Base-by-base conservation (phyloP, 2,888 invertebrate genomes). In the Spicauda simplicius region DNA sequence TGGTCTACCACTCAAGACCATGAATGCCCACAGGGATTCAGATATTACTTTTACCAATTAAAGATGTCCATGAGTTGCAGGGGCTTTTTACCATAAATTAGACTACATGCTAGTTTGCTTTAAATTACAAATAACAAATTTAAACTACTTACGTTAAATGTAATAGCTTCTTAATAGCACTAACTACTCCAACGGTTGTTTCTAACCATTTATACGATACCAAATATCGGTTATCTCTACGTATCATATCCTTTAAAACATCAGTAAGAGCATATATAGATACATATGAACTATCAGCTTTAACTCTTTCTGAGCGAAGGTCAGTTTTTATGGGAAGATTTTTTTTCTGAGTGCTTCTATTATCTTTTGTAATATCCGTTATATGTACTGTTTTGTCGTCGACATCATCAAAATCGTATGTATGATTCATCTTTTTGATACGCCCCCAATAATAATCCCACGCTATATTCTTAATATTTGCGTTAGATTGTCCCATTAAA, bases 161-260 rank as follows among this genome's bases (percentile, higher is more conserved):
- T 2, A 74, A 68, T 5, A 91, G 64, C 71, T 87, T 91, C 0
- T 71, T 62, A 8, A 90, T 66, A 0, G 84, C 86, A 0, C 86
- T 73, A 56, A 80, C 80, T 18, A 91, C 73, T 37, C 89, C 83
- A 0, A 91, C 86, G 0, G 90, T 78, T 0, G 86, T 83, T 0
- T 77, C 74, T 4, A 91, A 70, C 91, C 91, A 92, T 70, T 87
- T 81, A 45, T 87, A 92, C 37, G 82, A 73, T 0, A 71, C 60
- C 2, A 91, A 73, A 0, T 74, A 80, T 12, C 74, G 75, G 37
- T 77, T 80, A 12, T 86, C 73, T 18, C 70, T 68, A 0, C 73
- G 48, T 12, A 91, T 71, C 79, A 88, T 78, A 71, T 90, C 84
- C n/a, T 71, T 77, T 3, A 91, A 68, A 0, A 86, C 86, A 18